phyloP scores from a whole-genome alignment of 37 sponge, comb jelly and placozoan genomes.

The Haliclona indistincta region DNA sequence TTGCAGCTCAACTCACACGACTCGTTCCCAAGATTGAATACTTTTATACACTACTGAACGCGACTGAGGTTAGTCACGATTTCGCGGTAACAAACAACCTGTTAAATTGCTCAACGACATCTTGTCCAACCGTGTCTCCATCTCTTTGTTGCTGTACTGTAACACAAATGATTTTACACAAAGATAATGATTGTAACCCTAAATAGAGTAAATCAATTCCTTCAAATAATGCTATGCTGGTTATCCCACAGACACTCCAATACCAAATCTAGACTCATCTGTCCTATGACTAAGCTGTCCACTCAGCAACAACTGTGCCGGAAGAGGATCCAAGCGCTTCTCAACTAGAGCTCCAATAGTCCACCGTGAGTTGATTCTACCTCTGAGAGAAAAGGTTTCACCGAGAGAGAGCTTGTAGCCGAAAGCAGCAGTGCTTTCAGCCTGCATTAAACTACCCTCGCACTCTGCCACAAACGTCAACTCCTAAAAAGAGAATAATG shows the following conservation, averaged over 20 bases:
- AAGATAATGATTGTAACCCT: no score
- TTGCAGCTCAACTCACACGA: no score
- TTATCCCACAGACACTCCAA: slow-evolving; percentile 83
- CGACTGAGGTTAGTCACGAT: no score
- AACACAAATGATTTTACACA: no score
- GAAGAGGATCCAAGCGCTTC: slow-evolving; percentile 89
- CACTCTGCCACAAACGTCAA: slow-evolving; percentile 44
- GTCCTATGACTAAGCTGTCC: slow-evolving; percentile 86
- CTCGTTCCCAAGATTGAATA: no score
- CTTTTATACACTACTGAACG: no score
- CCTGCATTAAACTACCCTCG: slow-evolving; percentile 69
- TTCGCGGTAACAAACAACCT: no score
- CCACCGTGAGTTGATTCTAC: slow-evolving; percentile 74
- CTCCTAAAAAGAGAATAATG: slow-evolving; percentile 1
- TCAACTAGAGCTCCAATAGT: slow-evolving; percentile 73
- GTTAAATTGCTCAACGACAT: no score
- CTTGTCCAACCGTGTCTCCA: no score
- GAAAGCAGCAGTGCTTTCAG: slow-evolving; percentile 50
- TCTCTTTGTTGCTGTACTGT: no score
- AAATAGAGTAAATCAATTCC: no score
- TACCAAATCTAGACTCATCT: slow-evolving; percentile 84
- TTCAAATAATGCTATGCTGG: no score
- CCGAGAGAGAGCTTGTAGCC: slow-evolving; percentile 81
- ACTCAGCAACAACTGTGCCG: slow-evolving; percentile 72
- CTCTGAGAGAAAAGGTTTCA: slow-evolving; percentile 67